Conservation (phyloP, 1,140 invertebrate species). For the Oreohelix idahoensis region DNA sequence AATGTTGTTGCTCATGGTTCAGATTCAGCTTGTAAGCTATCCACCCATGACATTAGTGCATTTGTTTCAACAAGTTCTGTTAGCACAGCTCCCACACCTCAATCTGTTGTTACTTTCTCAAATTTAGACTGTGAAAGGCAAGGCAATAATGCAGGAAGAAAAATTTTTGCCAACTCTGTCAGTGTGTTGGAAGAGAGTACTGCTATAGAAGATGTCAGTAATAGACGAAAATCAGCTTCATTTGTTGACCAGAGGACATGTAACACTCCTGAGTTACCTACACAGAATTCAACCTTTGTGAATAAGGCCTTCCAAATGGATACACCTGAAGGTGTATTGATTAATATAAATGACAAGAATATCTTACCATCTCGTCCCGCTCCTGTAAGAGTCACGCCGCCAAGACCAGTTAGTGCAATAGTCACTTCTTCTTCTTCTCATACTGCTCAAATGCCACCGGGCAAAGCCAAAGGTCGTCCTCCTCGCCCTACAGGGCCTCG, state of each 20-base stretch:
- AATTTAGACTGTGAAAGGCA: background rate
- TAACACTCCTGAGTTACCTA: background rate
- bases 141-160: background rate
- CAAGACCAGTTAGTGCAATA: conserved; percentile 40
- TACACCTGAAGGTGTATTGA: conserved; percentile 27
- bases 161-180: background rate
- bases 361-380: conserved; percentile 1
- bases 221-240: conserved; percentile 22
- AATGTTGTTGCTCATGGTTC: background rate
- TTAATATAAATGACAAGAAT: background rate
- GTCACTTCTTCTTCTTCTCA: background rate
- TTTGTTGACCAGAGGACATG: background rate
- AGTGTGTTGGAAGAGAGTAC: background rate
- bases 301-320: conserved; percentile 38
- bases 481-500: conserved; percentile 58
- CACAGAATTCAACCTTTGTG: conserved; percentile 33
- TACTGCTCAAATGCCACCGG: too few relatives aligned
- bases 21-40: background rate
- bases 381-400: conserved; percentile 50
- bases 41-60: background rate
- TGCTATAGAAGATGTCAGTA: background rate
- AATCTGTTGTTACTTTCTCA: background rate
- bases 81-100: background rate
- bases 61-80: background rate
- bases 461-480: conserved; percentile 52